Evolutionary conservation across 2,113 vertebrate species (phyloP), one percentile per base, ranked within the genome.

Genomic region (Probosciger aterrimus): DNA sequence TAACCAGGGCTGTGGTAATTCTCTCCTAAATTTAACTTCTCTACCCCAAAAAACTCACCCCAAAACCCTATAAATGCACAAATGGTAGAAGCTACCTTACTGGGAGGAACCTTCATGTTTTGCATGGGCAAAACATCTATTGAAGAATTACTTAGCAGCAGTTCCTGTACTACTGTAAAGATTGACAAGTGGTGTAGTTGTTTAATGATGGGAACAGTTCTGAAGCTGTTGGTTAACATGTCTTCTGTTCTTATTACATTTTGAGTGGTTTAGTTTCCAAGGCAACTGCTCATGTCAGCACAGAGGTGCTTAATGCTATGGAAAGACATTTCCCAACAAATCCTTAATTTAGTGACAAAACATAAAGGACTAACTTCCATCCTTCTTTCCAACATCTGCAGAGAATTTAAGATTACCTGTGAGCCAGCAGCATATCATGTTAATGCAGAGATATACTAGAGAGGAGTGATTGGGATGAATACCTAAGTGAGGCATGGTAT

Each of bases 201-300:
- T 46, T 90, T 95, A 65, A 78, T 82, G 84, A 69, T 53, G 76
- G 84, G 71, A 95, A 82, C 43, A 77, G n/a, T 91, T 84, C 69
- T 74, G 57, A 95, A 93, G 63, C 86, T 95, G 14, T 95, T 91
- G 86, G 91, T 57, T 95, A 74, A 90, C 74, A 82, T 44, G 17
- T 75, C 70, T 91, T 84, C 80, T 95, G 89, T 83, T 84, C 87
- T 62, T 95, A 78, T 39, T 96, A 90, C 94, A 96, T 98, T 96
- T 93, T 96, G 95, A 97, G 80, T 77, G 96, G 90, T 97, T 96
- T 82, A 18, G 82, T 97, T 97, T 97, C 96, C 96, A 97, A 93
- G 94, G 96, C 88, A 97, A 97, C 95, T 37, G 74, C 67, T 93
- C 8, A 2, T 96, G 82, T 94, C 81, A 92, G 86, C 95, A 91